A percentile compares a stretch with the other conserved stretches of the same genome.
phyloP scores from a whole-genome alignment of 2,113 vertebrate species.

The Tringa solitaria region DNA sequence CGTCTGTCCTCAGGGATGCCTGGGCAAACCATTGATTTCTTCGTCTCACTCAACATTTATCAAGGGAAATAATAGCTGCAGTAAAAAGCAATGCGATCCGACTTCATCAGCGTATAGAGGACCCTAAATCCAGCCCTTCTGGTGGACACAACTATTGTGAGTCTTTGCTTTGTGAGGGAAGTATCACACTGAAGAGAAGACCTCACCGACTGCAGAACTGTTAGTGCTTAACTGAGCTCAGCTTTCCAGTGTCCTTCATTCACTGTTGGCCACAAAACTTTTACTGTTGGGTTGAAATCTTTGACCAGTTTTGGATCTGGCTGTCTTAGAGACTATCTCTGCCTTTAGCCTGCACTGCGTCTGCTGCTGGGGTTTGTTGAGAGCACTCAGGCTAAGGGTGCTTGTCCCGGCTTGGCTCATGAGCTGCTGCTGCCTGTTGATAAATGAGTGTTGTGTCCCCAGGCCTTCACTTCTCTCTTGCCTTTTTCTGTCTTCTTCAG shows the following conservation, averaged over 20 bases:
- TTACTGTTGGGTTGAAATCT: neutral
- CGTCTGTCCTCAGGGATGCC: neutral
- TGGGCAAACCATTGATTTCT: neutral
- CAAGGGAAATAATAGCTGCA: neutral
- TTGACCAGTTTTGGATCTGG: neutral
- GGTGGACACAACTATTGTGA: neutral
- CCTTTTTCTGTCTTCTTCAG: neutral
- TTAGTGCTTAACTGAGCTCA: neutral
- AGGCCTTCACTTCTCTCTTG: neutral
- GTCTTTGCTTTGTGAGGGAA: neutral
- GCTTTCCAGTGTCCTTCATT: neutral
- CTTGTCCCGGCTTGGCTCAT: neutral
- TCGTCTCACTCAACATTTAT: neutral
- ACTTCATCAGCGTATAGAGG: neutral
- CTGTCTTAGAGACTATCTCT: neutral
- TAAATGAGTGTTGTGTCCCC: neutral
- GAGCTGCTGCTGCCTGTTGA: neutral
- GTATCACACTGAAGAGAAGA: neutral
- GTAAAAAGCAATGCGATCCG: neutral
- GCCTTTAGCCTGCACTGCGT: neutral
- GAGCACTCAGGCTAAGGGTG: neutral
- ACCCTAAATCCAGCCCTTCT: neutral
- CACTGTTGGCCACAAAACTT: neutral
- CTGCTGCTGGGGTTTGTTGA: neutral
- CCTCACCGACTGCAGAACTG: neutral